Evolutionary conservation across 2,113 vertebrate genomes (phyloP).

Genomic region (Chroicocephalus ridibundus): DNA sequence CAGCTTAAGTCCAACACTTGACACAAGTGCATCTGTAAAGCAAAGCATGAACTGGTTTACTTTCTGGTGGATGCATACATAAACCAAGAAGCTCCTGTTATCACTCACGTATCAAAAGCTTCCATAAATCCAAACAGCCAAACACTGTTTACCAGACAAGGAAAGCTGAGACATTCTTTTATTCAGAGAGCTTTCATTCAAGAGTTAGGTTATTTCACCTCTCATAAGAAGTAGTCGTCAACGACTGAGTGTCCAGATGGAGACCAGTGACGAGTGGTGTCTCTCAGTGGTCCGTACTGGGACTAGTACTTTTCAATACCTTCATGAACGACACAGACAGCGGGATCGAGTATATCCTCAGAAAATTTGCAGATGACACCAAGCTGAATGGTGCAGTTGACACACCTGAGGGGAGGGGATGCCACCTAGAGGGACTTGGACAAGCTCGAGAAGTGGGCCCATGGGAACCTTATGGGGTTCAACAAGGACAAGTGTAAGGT

Average conservation of each 20-base stretch:
- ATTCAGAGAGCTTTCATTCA: neutral
- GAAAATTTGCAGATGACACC: neutral
- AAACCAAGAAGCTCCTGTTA: neutral
- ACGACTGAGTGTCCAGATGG: neutral
- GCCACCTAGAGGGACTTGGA: neutral
- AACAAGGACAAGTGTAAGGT: neutral
- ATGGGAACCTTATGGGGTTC: neutral
- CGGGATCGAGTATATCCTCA: neutral
- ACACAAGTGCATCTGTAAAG: conserved; percentile 81
- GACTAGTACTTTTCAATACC: neutral
- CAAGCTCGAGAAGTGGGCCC: accelerated
- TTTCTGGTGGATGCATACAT: neutral
- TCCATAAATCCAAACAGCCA: neutral
- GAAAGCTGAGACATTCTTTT: neutral
- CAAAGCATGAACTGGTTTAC: neutral
- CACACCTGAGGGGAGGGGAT: accelerated
- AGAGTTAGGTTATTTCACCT: neutral
- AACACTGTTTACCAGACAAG: neutral
- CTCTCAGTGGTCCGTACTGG: neutral
- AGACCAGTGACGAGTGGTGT: accelerated
- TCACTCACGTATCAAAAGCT: neutral
- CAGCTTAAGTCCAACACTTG: conserved; percentile 83
- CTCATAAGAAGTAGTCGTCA: neutral
- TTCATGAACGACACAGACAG: neutral
- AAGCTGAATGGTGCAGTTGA: neutral